Conservation (phyloP, 2,797 vertebrate genomes). For the Etheostoma perlongum region DNA sequence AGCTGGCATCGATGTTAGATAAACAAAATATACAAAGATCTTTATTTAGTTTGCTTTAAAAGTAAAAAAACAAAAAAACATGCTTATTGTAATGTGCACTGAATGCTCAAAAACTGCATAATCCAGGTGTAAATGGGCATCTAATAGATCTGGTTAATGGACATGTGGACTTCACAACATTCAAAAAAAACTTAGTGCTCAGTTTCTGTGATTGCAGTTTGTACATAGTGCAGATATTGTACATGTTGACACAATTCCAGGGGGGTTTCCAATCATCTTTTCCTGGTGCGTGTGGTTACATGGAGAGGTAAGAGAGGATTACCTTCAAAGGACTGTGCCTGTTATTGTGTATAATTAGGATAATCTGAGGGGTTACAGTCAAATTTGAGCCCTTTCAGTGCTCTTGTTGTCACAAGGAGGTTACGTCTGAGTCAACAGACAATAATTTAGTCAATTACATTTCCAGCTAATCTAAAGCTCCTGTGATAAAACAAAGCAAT, state of each 20-base stretch:
- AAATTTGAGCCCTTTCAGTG: constrained; percentile 49
- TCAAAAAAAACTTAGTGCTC: neutral
- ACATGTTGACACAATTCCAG: constrained; percentile 51
- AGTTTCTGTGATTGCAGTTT: neutral
- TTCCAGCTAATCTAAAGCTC: constrained; percentile 47
- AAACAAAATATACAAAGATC: constrained; percentile 44
- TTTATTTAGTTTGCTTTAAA: constrained; percentile 37
- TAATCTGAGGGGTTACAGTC: constrained; percentile 68
- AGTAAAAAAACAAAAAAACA: neutral
- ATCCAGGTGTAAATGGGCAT: neutral
- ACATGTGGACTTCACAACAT: neutral
- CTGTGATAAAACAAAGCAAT: constrained; percentile 54
- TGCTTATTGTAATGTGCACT: constrained; percentile 9
- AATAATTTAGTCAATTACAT: constrained; percentile 22
- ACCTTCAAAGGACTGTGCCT: constrained; percentile 64
- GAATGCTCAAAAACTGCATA: neutral
- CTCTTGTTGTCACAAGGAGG: constrained; percentile 34
- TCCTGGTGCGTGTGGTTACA: constrained; percentile 54
- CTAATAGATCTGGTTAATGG: neutral
- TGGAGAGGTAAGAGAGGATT: constrained; percentile 46
- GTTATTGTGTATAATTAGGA: constrained; percentile 66
- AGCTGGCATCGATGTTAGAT: constrained; percentile 33
- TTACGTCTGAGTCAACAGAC: constrained; percentile 57
- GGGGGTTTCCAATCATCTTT: constrained; percentile 69
- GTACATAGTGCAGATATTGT: constrained; percentile 14